Evolutionary conservation across 2,888 invertebrate species (phyloP), one percentile per base, ranked within the genome.

Genomic region (Plemyria rubiginata): DNA sequence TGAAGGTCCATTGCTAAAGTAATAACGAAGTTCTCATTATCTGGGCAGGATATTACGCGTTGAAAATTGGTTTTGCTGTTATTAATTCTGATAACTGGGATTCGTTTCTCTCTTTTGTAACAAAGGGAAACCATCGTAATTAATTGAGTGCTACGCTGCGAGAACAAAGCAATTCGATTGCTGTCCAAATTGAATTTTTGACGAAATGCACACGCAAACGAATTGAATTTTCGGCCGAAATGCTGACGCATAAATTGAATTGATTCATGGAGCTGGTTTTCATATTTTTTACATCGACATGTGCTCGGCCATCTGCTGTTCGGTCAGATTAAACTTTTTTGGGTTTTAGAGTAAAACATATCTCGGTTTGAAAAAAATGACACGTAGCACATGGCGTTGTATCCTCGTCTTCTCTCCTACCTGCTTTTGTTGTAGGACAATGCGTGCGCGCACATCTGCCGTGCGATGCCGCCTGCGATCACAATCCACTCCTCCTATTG

Each of bases 31-130:
- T 29, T 41, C 59, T 55, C 51, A 63, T 43, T 54, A 55, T 12
- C 58, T 29, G 54, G 45, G 58, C 85, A 86, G 90, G 89, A 91
- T 90, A 88, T 90, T 89, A 90, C 89, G 87, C 88, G 87, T 84
- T 80, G 87, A 81, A 77, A 91, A 91, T 90, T 90, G 90, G 79
- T 90, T 89, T 86, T 85, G 89, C 85, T 82, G 90, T 90, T 90
- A 90, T 91, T 91, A 90, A 90, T 90, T 90, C 88, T 89, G 90
- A 89, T 90, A 91, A 90, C 90, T 90, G 91, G 89, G 90, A 90
- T 92, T 88, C 88, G 90, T 90, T 90, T 91, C 90, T 90, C 90
- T 90, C 88, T 90, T 91, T 89, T 89, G 89, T 90, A 90, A 91
- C 90, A 91, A 91, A 91, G 89, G 89, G 88, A 90, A 91, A 85